A percentile compares a stretch with the other conserved stretches of the same genome.
phyloP scores from a whole-genome alignment of 2,888 invertebrate genomes.

The Glaucopsyche alexis region DNA sequence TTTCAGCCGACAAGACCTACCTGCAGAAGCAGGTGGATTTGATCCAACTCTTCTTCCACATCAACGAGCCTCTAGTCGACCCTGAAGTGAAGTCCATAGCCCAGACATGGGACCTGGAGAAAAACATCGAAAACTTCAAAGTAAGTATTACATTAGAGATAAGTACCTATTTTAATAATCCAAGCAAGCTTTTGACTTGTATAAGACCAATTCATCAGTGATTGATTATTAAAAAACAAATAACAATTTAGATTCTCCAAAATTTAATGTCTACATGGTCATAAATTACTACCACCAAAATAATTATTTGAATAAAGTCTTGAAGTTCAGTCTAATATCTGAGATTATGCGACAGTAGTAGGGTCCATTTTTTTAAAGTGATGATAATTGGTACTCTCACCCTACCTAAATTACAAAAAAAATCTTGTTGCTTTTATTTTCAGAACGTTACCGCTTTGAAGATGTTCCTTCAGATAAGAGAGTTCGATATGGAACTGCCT shows the following conservation, averaged over 20 bases:
- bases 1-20: constrained; percentile 74
- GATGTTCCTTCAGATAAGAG: constrained; percentile 76
- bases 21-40: constrained; percentile 68
- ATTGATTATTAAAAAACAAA: too few relatives aligned
- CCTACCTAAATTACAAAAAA: too few relatives aligned
- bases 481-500: constrained; percentile 76
- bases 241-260: too few relatives aligned
- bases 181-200: too few relatives aligned
- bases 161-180: neutral
- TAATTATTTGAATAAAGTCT: too few relatives aligned
- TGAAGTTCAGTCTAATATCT: too few relatives aligned
- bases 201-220: too few relatives aligned
- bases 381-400: too few relatives aligned
- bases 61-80: constrained; percentile 80
- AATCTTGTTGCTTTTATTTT: constrained; percentile 38
- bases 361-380: too few relatives aligned
- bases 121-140: constrained; percentile 70
- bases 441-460: constrained; percentile 78
- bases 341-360: too few relatives aligned
- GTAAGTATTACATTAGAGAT: constrained; percentile 51
- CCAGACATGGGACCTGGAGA: constrained; percentile 71
- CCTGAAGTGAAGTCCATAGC: constrained; percentile 73
- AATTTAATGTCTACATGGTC: too few relatives aligned
- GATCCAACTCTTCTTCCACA: constrained; percentile 67
- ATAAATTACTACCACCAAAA: too few relatives aligned